Conservation (phyloP, 2,888 invertebrate genomes). For the Plebejus melissa region DNA sequence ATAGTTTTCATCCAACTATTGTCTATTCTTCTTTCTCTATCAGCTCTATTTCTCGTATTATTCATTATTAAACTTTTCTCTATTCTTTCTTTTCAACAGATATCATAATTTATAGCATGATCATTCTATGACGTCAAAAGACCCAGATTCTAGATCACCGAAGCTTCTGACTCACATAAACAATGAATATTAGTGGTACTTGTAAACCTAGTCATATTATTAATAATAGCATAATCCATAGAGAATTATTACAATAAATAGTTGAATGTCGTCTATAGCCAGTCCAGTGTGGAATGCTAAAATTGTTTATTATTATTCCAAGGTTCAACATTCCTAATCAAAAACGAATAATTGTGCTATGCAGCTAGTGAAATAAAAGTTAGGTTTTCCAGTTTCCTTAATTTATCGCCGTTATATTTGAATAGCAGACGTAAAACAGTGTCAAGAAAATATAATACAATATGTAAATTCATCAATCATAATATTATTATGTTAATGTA, state of each 20-base stretch:
- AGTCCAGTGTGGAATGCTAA: background rate
- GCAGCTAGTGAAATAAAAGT: background rate
- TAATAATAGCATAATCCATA: slow-evolving; percentile 5
- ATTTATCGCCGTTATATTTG: no score
- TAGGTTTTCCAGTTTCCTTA: background rate
- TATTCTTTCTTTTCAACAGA: no score
- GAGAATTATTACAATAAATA: background rate
- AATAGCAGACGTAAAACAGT: no score
- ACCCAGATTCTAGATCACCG: no score
- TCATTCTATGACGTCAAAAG: background rate
- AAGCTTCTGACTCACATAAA: background rate
- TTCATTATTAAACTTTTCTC: no score
- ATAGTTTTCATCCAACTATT: no score
- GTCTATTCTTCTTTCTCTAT: no score
- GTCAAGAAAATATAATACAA: no score
- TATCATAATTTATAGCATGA: no score
- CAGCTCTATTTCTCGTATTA: no score
- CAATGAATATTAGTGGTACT: background rate
- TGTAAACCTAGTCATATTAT: background rate
- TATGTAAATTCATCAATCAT: no score
- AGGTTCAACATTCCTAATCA: background rate
- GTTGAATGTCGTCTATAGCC: background rate
- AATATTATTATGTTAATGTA: no score
- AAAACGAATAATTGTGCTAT: background rate
- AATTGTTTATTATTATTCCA: background rate